A percentile compares a stretch with the other conserved stretches of the same genome.
Evolutionary conservation across 2,888 invertebrate species (phyloP).

Genomic region (Lepidocyrtinus sp.): DNA sequence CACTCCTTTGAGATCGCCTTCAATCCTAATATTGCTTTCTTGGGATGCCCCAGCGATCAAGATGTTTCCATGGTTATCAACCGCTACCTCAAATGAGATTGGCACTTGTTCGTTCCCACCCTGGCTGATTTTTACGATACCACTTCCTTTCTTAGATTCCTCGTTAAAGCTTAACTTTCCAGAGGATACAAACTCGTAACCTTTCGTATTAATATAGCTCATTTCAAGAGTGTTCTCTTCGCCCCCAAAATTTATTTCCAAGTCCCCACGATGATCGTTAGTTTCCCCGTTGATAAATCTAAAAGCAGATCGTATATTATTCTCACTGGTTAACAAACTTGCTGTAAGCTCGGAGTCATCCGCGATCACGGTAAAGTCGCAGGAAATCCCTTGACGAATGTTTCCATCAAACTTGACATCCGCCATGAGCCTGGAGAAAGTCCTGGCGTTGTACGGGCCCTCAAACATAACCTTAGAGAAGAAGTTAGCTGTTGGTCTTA

Average conservation of each 20-base stretch:
- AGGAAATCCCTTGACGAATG: slow-evolving; percentile 50
- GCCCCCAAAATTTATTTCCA: slow-evolving; percentile 14
- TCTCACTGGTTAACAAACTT: slow-evolving; percentile 8
- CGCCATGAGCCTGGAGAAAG: slow-evolving; percentile 6
- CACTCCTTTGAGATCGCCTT: slow-evolving; percentile 41
- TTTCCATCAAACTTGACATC: slow-evolving; percentile 57
- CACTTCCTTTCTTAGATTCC: slow-evolving; percentile 32
- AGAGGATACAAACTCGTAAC: neutral
- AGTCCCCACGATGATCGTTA: neutral
- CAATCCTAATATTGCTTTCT: slow-evolving; percentile 47
- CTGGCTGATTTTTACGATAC: slow-evolving; percentile 43
- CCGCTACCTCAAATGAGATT: slow-evolving; percentile 39
- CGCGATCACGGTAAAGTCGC: slow-evolving; percentile 44
- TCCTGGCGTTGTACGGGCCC: too few species aligned
- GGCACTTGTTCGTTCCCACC: slow-evolving; percentile 45
- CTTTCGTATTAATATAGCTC: neutral
- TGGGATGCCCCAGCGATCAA: slow-evolving; percentile 57
- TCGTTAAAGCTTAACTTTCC: slow-evolving; percentile 46
- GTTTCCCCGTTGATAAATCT: slow-evolving; percentile 3
- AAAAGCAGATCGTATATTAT: neutral
- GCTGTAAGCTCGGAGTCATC: slow-evolving; percentile 40
- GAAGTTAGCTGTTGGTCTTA: slow-evolving; percentile 58
- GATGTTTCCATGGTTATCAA: slow-evolving; percentile 58
- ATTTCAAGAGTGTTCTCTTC: slow-evolving; percentile 22
- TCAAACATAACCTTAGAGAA: slow-evolving; percentile 56